A percentile compares a stretch with the other conserved stretches of the same genome.
phyloP scores from a whole-genome alignment of 2,113 vertebrate species.

The Poeciliopsis retropinna region DNA sequence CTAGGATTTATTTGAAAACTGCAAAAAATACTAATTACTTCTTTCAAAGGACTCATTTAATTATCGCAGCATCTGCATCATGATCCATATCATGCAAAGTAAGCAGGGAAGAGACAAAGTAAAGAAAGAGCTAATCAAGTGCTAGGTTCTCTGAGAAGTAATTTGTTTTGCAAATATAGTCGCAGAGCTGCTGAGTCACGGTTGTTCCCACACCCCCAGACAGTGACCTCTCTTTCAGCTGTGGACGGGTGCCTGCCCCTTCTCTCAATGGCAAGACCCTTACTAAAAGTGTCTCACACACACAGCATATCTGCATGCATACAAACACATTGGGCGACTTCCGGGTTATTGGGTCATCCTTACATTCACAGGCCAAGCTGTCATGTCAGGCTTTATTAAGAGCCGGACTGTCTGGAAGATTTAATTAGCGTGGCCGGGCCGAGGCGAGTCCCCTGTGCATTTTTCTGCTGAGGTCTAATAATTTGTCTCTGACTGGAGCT shows the following conservation, averaged over 20 bases:
- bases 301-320: slow-evolving; percentile 28
- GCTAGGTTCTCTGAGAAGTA: neutral
- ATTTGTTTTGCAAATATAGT: slow-evolving; percentile 58
- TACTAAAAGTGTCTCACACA: slow-evolving; percentile 33
- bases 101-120: neutral
- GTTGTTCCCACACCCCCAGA: slow-evolving; percentile 69
- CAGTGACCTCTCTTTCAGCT: slow-evolving; percentile 62
- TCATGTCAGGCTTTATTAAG: slow-evolving; percentile 72
- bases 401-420: slow-evolving; percentile 59
- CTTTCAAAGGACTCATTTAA: slow-evolving; percentile 25
- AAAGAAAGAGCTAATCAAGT: slow-evolving; percentile 5
- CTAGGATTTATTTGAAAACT: slow-evolving; percentile 6
- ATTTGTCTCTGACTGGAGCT: slow-evolving; percentile 43
- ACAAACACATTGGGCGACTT: slow-evolving; percentile 53
- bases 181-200: slow-evolving; percentile 58
- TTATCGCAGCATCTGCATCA: slow-evolving; percentile 17
- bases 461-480: slow-evolving; percentile 44
- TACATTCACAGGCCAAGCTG: slow-evolving; percentile 61
- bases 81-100: slow-evolving; percentile 27
- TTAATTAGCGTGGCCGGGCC: slow-evolving; percentile 69
- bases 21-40: slow-evolving; percentile 19
- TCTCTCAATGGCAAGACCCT: slow-evolving; percentile 42
- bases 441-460: slow-evolving; percentile 38
- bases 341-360: slow-evolving; percentile 61
- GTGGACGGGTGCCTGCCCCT: slow-evolving; percentile 74